Conservation (phyloP, 53 echinoderm and acorn worm genomes). For the Apostichopus leukothele region DNA sequence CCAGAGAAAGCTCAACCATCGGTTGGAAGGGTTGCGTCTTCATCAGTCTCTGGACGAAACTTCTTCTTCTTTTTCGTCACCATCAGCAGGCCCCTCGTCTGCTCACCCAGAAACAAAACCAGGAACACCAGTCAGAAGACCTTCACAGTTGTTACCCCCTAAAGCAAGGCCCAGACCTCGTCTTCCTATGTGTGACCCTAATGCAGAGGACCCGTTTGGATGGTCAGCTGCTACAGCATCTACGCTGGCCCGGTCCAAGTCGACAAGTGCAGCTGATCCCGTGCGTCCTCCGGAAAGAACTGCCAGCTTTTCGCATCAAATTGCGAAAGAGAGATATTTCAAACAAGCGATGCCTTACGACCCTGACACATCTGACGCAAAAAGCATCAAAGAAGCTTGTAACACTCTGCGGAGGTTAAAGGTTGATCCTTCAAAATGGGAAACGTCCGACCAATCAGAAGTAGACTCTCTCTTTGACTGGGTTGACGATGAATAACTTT, state of each 20-base stretch:
- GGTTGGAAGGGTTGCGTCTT: slow-evolving; percentile 16
- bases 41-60: slow-evolving; percentile 40
- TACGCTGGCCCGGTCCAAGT: slow-evolving; percentile 8
- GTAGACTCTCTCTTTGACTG: slow-evolving; percentile 52
- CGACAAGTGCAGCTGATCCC: slow-evolving; percentile 39
- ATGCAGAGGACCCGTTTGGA: background rate
- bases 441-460: slow-evolving; percentile 45
- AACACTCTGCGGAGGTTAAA: slow-evolving; percentile 46
- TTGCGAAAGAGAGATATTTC: slow-evolving; percentile 1
- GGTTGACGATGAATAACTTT: slow-evolving; percentile 30
- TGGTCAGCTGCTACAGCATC: background rate
- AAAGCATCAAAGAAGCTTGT: slow-evolving; percentile 40
- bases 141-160: slow-evolving; percentile 9
- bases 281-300: background rate
- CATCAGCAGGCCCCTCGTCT: background rate
- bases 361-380: slow-evolving; percentile 44
- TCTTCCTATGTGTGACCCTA: slow-evolving; percentile 8
- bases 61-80: background rate
- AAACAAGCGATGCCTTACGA: slow-evolving; percentile 18
- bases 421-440: slow-evolving; percentile 49
- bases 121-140: background rate
- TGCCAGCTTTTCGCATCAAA: slow-evolving; percentile 20
- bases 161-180: slow-evolving; percentile 40
- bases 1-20: slow-evolving; percentile 23
- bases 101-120: background rate